Evolutionary conservation across 2,113 vertebrate genomes (phyloP).

Genomic region (Chloroceryle aenea): DNA sequence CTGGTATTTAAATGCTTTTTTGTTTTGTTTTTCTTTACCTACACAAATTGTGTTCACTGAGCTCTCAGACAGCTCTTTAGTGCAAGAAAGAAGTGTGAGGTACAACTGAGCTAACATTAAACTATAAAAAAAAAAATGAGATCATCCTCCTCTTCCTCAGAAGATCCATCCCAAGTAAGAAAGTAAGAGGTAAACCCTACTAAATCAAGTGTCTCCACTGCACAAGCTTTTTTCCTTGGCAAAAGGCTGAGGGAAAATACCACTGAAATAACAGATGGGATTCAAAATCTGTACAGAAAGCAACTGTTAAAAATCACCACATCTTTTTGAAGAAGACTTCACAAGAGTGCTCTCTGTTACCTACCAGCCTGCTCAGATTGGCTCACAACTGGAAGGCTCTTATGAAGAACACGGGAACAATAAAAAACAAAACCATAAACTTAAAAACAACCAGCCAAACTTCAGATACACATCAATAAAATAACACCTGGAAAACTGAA

Average conservation of each 20-base stretch:
- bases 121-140: not conserved
- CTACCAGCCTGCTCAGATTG: not conserved
- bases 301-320: not conserved
- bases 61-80: not conserved
- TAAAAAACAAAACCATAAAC: not conserved
- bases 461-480: not conserved
- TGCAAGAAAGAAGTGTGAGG: not conserved
- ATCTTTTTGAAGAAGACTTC: not conserved
- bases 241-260: not conserved
- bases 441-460: not conserved
- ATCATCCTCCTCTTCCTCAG: not conserved
- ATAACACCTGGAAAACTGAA: not conserved
- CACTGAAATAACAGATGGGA: not conserved
- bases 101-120: not conserved
- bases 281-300: not conserved
- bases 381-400: not conserved
- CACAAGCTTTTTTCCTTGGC: not conserved
- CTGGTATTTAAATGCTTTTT: not conserved
- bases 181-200: not conserved
- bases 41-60: not conserved
- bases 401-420: rapidly evolving
- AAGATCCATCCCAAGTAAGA: not conserved
- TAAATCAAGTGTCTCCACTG: not conserved
- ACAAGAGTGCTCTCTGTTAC: not conserved
- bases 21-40: not conserved